Evolutionary conservation across 2,888 invertebrate species (phyloP).

Genomic region (Ormyrus thymus): DNA sequence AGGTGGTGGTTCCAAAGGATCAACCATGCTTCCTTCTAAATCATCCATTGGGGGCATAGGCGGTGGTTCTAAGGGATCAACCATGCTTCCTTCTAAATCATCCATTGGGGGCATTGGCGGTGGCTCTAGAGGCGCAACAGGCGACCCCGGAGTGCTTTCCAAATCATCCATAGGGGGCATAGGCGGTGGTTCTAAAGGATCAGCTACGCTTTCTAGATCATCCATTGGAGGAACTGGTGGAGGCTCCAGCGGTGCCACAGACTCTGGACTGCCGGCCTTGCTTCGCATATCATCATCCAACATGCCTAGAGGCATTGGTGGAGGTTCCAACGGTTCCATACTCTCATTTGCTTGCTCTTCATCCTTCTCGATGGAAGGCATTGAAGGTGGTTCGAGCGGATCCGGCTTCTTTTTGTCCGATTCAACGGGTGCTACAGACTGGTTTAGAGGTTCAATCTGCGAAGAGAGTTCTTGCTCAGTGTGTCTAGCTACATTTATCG

Average conservation of each 20-base stretch:
- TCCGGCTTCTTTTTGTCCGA: conserved; percentile 43
- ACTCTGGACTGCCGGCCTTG: conserved; percentile 44
- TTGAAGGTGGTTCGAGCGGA: conserved; percentile 7
- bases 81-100: background rate
- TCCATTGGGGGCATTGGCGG: conserved; percentile 14
- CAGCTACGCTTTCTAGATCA: conserved; percentile 1
- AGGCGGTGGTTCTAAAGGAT: conserved; percentile 45
- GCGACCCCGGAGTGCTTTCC: conserved; percentile 13
- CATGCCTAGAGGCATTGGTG: conserved; percentile 36
- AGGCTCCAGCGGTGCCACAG: conserved; percentile 28
- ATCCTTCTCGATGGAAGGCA: background rate
- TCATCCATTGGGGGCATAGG: background rate
- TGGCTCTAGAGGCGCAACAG: conserved; percentile 5
- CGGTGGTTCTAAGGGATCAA: background rate
- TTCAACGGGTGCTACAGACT: conserved; percentile 52
- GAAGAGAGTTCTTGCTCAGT: conserved; percentile 73
- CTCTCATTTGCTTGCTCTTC: background rate
- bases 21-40: no score
- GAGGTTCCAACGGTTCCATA: conserved; percentile 23
- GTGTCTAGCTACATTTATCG: conserved; percentile 83
- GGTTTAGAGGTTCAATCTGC: conserved; percentile 64
- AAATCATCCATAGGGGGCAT: conserved; percentile 39
- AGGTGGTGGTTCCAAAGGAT: no score
- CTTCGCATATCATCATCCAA: conserved; percentile 38
- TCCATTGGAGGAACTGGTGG: conserved; percentile 45